Conservation (phyloP, 2,888 invertebrate species). For the Agapetus fuscipes region DNA sequence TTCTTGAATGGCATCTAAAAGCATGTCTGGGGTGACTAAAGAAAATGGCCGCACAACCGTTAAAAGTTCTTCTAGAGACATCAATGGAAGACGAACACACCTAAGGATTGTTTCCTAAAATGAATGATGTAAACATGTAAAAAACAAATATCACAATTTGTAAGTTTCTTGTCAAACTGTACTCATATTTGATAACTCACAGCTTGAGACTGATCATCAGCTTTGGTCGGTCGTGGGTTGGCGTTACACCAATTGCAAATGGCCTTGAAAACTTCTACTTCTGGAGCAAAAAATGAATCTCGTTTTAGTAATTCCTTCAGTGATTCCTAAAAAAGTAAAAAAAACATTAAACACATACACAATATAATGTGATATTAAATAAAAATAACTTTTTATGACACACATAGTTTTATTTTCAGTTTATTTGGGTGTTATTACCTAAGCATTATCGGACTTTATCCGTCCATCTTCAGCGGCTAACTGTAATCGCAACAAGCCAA, state of each 20-base stretch:
- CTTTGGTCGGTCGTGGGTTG: slow-evolving; percentile 60
- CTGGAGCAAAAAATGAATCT: slow-evolving; percentile 94
- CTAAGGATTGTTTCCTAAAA: slow-evolving; percentile 46
- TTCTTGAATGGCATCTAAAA: slow-evolving; percentile 90
- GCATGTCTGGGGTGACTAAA: slow-evolving; percentile 77
- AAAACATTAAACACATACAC: too few species aligned
- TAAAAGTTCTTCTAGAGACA: slow-evolving; percentile 79
- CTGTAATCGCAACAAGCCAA: too few species aligned
- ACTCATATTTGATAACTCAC: too few species aligned
- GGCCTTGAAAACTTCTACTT: slow-evolving; percentile 89
- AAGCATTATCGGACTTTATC: too few species aligned
- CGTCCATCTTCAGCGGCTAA: too few species aligned
- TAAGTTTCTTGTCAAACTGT: too few species aligned
- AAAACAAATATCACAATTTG: too few species aligned
- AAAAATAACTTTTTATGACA: background rate
- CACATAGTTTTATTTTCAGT: background rate
- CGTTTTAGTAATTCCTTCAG: slow-evolving; percentile 77
- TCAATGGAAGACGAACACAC: slow-evolving; percentile 73
- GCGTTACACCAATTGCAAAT: slow-evolving; percentile 79
- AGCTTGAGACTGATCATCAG: slow-evolving; percentile 40
- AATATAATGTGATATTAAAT: background rate
- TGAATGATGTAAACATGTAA: too few species aligned
- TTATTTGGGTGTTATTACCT: too few species aligned
- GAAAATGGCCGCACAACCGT: slow-evolving; percentile 81
- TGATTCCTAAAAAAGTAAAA: slow-evolving; percentile 51